Conservation (phyloP, 2,888 invertebrate genomes). For the Acanthopleura granulata region DNA sequence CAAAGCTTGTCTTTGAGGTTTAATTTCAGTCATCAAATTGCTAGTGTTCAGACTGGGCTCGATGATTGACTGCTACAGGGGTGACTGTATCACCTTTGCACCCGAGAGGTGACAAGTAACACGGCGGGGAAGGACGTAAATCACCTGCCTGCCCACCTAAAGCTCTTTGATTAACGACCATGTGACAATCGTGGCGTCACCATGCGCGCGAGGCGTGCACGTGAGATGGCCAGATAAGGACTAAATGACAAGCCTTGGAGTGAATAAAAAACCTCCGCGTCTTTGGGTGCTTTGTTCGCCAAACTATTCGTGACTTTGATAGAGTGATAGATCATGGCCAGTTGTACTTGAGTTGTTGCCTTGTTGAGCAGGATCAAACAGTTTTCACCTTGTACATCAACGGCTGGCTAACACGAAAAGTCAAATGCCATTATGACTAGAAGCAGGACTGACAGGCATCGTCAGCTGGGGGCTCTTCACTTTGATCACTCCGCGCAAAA, state of each 20-base stretch:
- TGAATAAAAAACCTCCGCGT: background rate
- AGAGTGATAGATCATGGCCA: conserved; percentile 1
- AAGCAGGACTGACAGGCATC: too few relatives aligned
- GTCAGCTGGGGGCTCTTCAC: too few relatives aligned
- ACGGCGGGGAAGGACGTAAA: background rate
- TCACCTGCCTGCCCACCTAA: conserved; percentile 17
- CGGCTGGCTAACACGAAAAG: background rate
- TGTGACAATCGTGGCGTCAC: conserved; percentile 20
- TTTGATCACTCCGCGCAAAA: too few relatives aligned
- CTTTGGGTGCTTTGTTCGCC: conserved; percentile 8
- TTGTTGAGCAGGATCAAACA: background rate
- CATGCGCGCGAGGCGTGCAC: conserved; percentile 16
- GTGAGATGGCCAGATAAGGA: conserved; percentile 13
- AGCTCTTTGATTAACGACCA: conserved; percentile 18
- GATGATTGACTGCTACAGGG: conserved; percentile 8
- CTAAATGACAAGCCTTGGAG: background rate
- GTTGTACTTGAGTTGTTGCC: background rate
- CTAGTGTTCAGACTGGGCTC: background rate
- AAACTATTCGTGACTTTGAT: conserved; percentile 15
- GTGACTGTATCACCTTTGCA: conserved; percentile 6
- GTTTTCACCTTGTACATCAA: background rate
- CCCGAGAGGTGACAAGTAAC: conserved; percentile 11
- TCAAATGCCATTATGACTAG: too few relatives aligned
- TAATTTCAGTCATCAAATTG: too few relatives aligned
- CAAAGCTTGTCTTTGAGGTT: too few relatives aligned